These are phyloP conservation scores for Pammene aurita DNA, from an alignment of 2,888 invertebrate species.

Conservation along the genomic window DNA sequence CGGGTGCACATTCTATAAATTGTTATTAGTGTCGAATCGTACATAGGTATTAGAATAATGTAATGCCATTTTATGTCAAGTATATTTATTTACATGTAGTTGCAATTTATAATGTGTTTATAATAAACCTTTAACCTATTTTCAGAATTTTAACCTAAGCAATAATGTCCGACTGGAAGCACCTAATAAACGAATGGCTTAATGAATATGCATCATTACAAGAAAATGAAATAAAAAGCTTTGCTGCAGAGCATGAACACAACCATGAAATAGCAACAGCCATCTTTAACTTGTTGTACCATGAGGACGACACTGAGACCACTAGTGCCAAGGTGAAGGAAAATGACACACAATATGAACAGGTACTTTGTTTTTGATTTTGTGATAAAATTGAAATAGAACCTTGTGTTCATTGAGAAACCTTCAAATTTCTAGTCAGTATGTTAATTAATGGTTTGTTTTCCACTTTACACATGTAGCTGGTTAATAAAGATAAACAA, in stretches of 20 bases:
- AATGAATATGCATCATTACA: slow-evolving; percentile 89
- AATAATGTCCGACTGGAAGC: slow-evolving; percentile 75
- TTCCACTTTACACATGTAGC: slow-evolving; percentile 9
- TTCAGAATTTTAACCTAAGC: slow-evolving; percentile 15
- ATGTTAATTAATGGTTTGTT: slow-evolving; percentile 27
- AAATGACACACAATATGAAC: slow-evolving; percentile 57
- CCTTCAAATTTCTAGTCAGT: slow-evolving; percentile 8
- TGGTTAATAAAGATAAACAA: slow-evolving; percentile 4
- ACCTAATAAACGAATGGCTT: slow-evolving; percentile 91
- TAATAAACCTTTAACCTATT: neutral
- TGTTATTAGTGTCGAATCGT: neutral
- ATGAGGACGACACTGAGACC: slow-evolving; percentile 85
- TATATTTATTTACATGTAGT: too few relatives aligned
- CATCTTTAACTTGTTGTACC: slow-evolving; percentile 89
- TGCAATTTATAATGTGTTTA: neutral
- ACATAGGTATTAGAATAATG: neutral
- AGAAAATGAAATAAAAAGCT: slow-evolving; percentile 89
- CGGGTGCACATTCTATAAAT: neutral
- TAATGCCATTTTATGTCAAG: neutral
- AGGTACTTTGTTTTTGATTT: slow-evolving; percentile 52
- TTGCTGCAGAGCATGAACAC: slow-evolving; percentile 90
- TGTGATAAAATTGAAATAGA: neutral
- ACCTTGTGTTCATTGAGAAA: slow-evolving; percentile 15
- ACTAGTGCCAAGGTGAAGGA: slow-evolving; percentile 63
- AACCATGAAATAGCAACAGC: slow-evolving; percentile 93